phyloP scores from a whole-genome alignment of 2,113 vertebrate species.

The Telmatochromis sp. region DNA sequence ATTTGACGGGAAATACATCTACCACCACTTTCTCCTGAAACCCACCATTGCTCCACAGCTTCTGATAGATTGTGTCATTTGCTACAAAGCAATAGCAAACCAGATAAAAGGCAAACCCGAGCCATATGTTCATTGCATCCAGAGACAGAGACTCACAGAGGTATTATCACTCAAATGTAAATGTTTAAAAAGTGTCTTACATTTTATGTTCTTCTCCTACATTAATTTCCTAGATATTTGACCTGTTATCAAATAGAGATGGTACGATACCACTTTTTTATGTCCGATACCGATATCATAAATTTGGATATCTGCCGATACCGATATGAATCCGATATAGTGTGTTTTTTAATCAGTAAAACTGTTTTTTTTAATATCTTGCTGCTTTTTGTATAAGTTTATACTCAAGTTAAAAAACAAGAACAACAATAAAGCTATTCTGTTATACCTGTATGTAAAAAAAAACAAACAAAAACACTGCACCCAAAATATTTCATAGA shows the following conservation, averaged over 20 bases:
- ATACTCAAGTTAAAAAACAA: too few relatives aligned
- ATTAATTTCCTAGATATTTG: background rate
- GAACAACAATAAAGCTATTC: too few relatives aligned
- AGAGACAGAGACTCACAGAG: constrained; percentile 61
- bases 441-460: too few relatives aligned
- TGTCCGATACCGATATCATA: too few relatives aligned
- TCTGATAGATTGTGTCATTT: constrained; percentile 69
- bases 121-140: constrained; percentile 68
- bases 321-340: too few relatives aligned
- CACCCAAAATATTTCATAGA: too few relatives aligned
- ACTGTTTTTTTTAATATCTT: too few relatives aligned
- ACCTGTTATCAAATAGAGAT: background rate
- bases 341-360: too few relatives aligned
- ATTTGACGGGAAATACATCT: constrained; percentile 46
- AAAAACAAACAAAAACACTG: too few relatives aligned
- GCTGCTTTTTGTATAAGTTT: too few relatives aligned
- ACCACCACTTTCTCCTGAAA: constrained; percentile 64
- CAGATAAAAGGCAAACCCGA: constrained; percentile 29
- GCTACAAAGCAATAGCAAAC: constrained; percentile 50
- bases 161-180: background rate
- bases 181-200: background rate
- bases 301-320: too few relatives aligned
- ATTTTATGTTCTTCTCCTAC: background rate
- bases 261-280: too few relatives aligned
- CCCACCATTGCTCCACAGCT: constrained; percentile 58